Evolutionary conservation across 1,140 invertebrate genomes (phyloP), one percentile per base, ranked within the genome.

Genomic region (Heliconius congener): DNA sequence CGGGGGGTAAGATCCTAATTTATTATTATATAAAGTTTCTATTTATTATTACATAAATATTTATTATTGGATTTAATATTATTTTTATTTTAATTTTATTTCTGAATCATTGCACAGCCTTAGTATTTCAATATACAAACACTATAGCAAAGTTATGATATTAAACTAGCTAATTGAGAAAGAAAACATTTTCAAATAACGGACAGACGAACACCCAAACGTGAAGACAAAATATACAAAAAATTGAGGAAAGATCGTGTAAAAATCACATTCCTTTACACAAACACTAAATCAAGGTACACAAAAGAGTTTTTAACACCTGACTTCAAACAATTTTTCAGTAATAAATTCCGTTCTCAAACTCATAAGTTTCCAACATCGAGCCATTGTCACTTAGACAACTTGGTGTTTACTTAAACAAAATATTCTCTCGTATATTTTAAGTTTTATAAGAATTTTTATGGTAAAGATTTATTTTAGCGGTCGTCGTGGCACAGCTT

Each of bases 321-420:
- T 77, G 75, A 71, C 75, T 77, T 76, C 30, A 77, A 77, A 77
- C 66, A 77, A 77, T 77, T 77, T 77, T 71, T 77, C 75, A 71
- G 70, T 70, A 77, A 77, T 77, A 77, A 77, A 77, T 77, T 77
- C 57, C 46, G 42, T 71, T 73, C 13, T 60, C 57, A 23, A 78
- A 78, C 27, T 78, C 42, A 72, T 78, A 73, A 60, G 71, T 78
- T 74, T 37, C 16, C 75, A 42, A 77, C 66, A 71, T 71, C 37
- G 57, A 80, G 66, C 71, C 78, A 80, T 82, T 82, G 81, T 82
- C 81, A 78, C 78, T 74, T 81, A 46, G 30, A 46, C 27, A 73
- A 71, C 23, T 66, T 66, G 9, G 60, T 66, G 60, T 66, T 66
- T 66, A 66, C 60, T 66, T 66, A 46, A 66, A 66, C 60, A 30